Conservation (phyloP, 2,888 invertebrate species). For the Limnephilus marmoratus region DNA sequence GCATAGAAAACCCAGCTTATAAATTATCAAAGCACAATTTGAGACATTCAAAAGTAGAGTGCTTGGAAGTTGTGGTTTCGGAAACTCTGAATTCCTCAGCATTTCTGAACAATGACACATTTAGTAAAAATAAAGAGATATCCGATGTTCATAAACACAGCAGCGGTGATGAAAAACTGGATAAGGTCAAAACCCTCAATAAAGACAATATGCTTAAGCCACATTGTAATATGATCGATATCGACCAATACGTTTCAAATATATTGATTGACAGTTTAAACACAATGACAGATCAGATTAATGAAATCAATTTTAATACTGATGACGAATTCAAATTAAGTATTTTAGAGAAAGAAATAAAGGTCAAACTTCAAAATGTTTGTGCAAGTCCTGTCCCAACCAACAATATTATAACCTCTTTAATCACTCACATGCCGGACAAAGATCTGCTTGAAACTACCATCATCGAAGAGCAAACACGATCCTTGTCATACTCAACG, state of each 20-base stretch:
- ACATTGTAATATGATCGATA: slow-evolving; percentile 68
- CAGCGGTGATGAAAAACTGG: slow-evolving; percentile 25
- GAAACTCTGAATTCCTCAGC: slow-evolving; percentile 70
- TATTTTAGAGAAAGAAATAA: slow-evolving; percentile 76
- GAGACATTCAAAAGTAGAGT: slow-evolving; percentile 67
- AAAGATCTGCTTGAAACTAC: slow-evolving; percentile 65
- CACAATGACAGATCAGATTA: slow-evolving; percentile 74
- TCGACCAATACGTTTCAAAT: slow-evolving; percentile 77
- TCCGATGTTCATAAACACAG: slow-evolving; percentile 19
- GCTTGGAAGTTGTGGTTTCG: slow-evolving; percentile 75
- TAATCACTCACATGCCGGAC: slow-evolving; percentile 63
- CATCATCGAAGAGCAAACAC: slow-evolving; percentile 63
- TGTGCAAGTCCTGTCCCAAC: slow-evolving; percentile 74
- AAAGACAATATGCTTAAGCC: slow-evolving; percentile 47
- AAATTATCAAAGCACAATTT: slow-evolving; percentile 31
- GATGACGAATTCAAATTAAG: slow-evolving; percentile 72
- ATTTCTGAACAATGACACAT: slow-evolving; percentile 64
- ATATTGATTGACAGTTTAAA: slow-evolving; percentile 76
- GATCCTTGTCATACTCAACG: slow-evolving; percentile 62
- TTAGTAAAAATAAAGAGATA: slow-evolving; percentile 7
- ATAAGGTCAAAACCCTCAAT: slow-evolving; percentile 19
- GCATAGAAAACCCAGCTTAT: slow-evolving; percentile 56
- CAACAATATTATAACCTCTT: slow-evolving; percentile 73
- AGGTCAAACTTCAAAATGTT: slow-evolving; percentile 75
- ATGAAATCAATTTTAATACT: slow-evolving; percentile 73